These are phyloP conservation scores for Arvicanthis niloticus DNA, from an alignment of 2,113 vertebrate genomes.

Conservation along the genomic window DNA sequence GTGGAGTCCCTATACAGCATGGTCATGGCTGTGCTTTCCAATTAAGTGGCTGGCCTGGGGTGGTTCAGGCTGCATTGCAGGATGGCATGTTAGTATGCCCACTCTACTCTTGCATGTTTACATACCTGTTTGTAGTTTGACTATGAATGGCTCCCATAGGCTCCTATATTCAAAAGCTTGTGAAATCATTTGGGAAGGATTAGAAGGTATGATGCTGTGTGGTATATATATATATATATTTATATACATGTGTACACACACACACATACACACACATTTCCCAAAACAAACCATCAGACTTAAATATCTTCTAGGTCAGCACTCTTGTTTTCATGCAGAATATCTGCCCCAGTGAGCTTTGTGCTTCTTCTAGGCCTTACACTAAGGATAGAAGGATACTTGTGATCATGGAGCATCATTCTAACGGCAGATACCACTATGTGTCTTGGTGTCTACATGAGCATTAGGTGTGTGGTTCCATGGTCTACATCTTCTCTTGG, in stretches of 20 bases:
- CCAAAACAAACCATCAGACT: background rate
- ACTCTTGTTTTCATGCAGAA: background rate
- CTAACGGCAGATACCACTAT: background rate
- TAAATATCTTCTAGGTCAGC: background rate
- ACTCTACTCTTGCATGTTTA: background rate
- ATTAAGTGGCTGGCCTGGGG: background rate
- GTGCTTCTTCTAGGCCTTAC: background rate
- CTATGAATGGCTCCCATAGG: background rate
- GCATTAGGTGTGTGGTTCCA: too few species aligned
- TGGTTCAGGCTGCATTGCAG: background rate
- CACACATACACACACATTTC: too few species aligned
- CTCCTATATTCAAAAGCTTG: background rate
- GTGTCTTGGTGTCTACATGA: background rate
- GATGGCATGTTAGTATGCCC: rapidly evolving
- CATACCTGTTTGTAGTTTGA: background rate
- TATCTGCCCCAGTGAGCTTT: background rate
- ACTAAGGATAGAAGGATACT: background rate
- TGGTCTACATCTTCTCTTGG: too few species aligned
- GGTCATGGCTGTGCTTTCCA: background rate
- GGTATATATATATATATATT: background rate
- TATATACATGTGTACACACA: too few species aligned
- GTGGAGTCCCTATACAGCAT: rapidly evolving
- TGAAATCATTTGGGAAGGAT: background rate
- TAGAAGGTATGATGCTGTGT: background rate
- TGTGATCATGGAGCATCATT: background rate